Percentiles rank a stretch among this genome's conserved stretches.
These are phyloP conservation scores for Serinus canaria DNA, from an alignment of 2,113 vertebrate genomes.

Conservation along the genomic window DNA sequence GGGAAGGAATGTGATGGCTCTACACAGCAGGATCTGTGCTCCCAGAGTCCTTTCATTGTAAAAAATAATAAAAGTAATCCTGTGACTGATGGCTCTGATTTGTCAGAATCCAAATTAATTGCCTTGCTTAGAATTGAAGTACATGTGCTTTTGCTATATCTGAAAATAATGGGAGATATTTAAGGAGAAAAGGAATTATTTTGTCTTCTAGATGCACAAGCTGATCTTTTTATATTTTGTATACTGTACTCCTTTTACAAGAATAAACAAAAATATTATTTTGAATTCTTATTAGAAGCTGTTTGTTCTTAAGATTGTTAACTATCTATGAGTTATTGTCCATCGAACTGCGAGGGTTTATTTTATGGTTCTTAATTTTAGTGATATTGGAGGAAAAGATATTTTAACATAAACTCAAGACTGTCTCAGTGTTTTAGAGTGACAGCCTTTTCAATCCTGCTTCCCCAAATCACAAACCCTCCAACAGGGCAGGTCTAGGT, in stretches of 20 bases:
- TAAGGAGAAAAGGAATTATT: constrained; percentile 42
- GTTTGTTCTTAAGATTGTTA: constrained; percentile 16
- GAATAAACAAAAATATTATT: constrained; percentile 29
- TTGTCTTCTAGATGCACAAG: constrained; percentile 25
- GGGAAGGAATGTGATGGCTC: constrained; percentile 59
- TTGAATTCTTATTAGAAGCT: neutral
- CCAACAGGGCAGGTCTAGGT: neutral
- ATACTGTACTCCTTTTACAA: constrained; percentile 37
- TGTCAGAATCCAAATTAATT: constrained; percentile 41
- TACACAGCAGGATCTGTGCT: constrained; percentile 73
- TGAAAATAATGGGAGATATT: constrained; percentile 29
- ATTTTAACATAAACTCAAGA: neutral
- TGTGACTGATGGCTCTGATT: constrained; percentile 23
- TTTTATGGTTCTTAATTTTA: neutral
- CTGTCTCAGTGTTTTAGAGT: neutral
- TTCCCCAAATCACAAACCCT: fast-evolving
- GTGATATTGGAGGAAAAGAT: neutral
- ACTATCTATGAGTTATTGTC: neutral
- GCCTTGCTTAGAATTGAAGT: constrained; percentile 50
- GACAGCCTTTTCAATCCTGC: neutral
- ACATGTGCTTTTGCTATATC: constrained; percentile 1
- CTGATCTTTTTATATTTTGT: constrained; percentile 32
- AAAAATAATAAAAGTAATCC: neutral
- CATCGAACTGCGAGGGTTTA: neutral
- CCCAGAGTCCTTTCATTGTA: neutral